Evolutionary conservation across 2,113 vertebrate genomes (phyloP), one percentile per base, ranked within the genome.

Genomic region (Chrysochloris asiatica): DNA sequence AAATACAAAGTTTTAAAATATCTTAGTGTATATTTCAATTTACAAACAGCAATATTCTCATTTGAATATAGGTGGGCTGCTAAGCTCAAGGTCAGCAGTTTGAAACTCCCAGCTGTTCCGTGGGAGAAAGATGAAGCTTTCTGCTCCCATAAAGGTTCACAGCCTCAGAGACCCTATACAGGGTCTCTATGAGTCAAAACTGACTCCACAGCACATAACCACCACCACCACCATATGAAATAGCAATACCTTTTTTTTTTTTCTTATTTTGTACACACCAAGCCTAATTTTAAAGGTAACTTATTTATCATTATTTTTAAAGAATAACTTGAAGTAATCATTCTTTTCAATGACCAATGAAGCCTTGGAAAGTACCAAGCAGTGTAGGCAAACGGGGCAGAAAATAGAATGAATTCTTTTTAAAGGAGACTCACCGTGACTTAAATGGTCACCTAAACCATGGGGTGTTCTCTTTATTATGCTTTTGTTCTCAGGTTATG

Each of bases 401-500:
- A 80, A 97, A 96, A 93, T 48, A 41, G 24, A 90, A 69, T 5
- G 83, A 61, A 41, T 83, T 83, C 26, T 59, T 93, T 56, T 67
- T 65, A 94, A 96, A 92, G 86, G 13, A 92, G 65, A 88, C 59
- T n/a, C n/a, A 91, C 36, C 69, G 84, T 92, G 94, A 97, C 94
- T 96, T 95, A 93, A 95, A 94, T 0, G 30, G 95, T 95, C 94
- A 94, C 86, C 94, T 95, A 94, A 95, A 96, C 90, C 92, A 89
- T 54, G 0, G 83, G 92, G 86, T 96, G 47, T 96, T 94, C 92
- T 97, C 95, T 96, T 96, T 97, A 56, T 96, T 89, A 95, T 95
- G 94, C 90, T 96, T 94, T 96, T 95, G 81, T 95, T 72, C 96
- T 56, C 36, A 95, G 96, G 95, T 97, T 97, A 97, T 90, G 86